These are phyloP conservation scores for Drosophila nigromelanica DNA, from an alignment of 1,140 invertebrate species.

Conservation along the genomic window DNA sequence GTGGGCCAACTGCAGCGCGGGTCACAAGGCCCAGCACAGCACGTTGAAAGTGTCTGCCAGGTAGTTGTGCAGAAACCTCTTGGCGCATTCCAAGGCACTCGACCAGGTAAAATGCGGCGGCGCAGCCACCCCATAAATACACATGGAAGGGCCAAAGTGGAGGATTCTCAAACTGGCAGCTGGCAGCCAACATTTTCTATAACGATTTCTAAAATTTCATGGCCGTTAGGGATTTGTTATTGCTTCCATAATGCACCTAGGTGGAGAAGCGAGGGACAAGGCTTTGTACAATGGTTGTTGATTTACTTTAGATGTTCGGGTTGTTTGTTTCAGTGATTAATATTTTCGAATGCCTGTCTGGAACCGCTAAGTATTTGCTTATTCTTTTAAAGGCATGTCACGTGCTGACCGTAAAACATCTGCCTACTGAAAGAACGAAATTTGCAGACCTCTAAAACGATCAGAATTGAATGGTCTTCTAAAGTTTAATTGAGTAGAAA, in stretches of 20 bases:
- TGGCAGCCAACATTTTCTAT: conserved; percentile 49
- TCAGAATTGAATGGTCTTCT: background rate
- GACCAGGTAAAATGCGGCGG: conserved; percentile 67
- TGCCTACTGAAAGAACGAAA: background rate
- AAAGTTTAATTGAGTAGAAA: conserved; percentile 24
- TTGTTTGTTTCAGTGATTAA: conserved; percentile 65
- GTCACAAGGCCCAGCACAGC: conserved; percentile 23
- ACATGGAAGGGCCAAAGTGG: background rate
- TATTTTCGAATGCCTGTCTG: conserved; percentile 36
- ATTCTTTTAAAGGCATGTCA: conserved; percentile 2
- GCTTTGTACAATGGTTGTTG: conserved; percentile 51
- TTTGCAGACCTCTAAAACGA: background rate
- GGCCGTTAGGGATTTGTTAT: conserved; percentile 63
- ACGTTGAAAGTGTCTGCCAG: conserved; percentile 61
- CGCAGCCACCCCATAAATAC: conserved; percentile 50
- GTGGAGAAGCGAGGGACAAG: conserved; percentile 26
- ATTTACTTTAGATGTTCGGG: conserved; percentile 55
- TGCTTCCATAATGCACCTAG: conserved; percentile 50
- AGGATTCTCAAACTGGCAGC: conserved; percentile 39
- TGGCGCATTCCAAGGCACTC: conserved; percentile 77
- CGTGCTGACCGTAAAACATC: background rate
- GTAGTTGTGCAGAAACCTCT: conserved; percentile 79
- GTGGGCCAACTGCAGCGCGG: conserved; percentile 53
- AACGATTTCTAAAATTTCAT: conserved; percentile 54
- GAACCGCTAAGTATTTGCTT: conserved; percentile 5